Conservation (phyloP, 2,113 vertebrate species). For the Setophaga coronata region DNA sequence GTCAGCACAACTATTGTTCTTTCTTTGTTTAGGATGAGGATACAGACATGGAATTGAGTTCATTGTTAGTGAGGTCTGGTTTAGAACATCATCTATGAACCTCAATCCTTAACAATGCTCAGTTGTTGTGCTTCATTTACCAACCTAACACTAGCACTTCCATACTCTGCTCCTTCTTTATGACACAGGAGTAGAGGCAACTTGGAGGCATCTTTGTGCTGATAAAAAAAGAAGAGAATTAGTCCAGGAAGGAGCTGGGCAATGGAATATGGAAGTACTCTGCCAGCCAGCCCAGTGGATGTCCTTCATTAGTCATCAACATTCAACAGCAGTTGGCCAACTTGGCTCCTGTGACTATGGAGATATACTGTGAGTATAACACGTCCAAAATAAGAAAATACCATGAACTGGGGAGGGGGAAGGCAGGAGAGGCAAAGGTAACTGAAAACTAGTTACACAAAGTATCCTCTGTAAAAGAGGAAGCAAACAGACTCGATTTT, state of each 20-base stretch:
- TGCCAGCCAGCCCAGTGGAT: neutral
- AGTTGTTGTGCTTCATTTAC: neutral
- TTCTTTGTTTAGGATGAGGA: neutral
- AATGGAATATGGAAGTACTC: neutral
- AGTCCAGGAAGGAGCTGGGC: neutral
- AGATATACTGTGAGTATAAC: neutral
- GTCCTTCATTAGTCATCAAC: neutral
- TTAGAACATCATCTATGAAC: neutral
- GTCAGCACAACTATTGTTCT: neutral
- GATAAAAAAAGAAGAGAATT: neutral
- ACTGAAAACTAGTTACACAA: neutral
- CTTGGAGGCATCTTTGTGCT: neutral
- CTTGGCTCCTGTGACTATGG: neutral
- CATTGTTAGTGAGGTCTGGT: neutral
- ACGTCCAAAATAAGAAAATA: neutral
- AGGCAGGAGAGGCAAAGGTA: neutral
- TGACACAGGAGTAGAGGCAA: neutral
- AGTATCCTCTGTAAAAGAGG: neutral
- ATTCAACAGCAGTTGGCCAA: neutral
- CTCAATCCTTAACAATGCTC: neutral
- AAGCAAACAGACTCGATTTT: neutral
- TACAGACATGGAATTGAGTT: neutral
- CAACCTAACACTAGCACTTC: neutral
- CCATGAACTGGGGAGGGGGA: rapidly evolving
- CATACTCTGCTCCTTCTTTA: neutral